Evolutionary conservation across 2,113 vertebrate species (phyloP).

Genomic region (Corvus hawaiiensis): DNA sequence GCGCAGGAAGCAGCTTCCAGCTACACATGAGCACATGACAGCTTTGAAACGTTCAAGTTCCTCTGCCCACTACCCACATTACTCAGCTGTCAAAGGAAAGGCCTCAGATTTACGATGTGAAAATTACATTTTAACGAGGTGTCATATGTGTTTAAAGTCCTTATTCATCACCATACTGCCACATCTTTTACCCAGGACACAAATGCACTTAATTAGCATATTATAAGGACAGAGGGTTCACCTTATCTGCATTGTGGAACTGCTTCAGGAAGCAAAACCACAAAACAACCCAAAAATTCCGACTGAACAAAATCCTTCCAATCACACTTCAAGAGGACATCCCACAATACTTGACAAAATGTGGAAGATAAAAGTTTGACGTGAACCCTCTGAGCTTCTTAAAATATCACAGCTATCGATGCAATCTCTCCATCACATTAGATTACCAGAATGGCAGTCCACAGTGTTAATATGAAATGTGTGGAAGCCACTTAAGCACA

Average conservation of each 20-base stretch:
- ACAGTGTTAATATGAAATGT: background rate
- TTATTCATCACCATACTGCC: slow-evolving; percentile 72
- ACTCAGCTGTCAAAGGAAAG: slow-evolving; percentile 72
- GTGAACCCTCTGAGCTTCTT: background rate
- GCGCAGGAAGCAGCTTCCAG: background rate
- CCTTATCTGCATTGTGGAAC: slow-evolving; percentile 63
- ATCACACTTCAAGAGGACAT: background rate
- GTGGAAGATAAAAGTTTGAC: background rate
- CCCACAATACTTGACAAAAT: background rate
- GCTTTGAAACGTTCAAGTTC: slow-evolving; percentile 41
- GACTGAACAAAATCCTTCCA: background rate
- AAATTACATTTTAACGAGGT: slow-evolving; percentile 80
- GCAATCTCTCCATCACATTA: background rate
- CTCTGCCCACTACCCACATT: slow-evolving; percentile 65
- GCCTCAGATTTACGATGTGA: slow-evolving; percentile 72
- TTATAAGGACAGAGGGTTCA: slow-evolving; percentile 67
- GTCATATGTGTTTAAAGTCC: slow-evolving; percentile 78
- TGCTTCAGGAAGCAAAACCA: background rate
- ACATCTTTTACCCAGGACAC: slow-evolving; percentile 60
- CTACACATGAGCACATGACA: slow-evolving; percentile 19
- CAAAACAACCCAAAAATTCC: background rate
- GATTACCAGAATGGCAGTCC: background rate
- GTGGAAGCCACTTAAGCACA: background rate
- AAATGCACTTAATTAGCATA: slow-evolving; percentile 72
- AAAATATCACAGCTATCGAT: background rate